Evolutionary conservation across 2,888 invertebrate genomes (phyloP).

Genomic region (Cantharis lateralis): DNA sequence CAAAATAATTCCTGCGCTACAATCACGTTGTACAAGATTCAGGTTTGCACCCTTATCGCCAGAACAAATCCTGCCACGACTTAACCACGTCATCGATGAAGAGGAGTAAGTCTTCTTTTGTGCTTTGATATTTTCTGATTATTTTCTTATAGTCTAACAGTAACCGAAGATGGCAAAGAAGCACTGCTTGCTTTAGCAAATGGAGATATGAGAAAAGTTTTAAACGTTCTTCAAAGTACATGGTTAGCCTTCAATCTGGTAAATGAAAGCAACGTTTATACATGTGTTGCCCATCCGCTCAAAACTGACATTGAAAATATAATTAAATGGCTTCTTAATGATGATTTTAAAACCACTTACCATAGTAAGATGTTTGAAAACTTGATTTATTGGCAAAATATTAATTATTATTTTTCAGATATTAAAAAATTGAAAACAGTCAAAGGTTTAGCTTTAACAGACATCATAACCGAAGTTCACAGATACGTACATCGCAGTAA

Average conservation of each 20-base stretch:
- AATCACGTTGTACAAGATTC: constrained; percentile 96
- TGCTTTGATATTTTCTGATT: neutral
- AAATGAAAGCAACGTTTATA: constrained; percentile 89
- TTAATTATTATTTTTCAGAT: constrained; percentile 56
- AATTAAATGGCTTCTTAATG: constrained; percentile 82
- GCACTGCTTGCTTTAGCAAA: constrained; percentile 88
- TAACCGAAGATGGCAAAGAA: constrained; percentile 85
- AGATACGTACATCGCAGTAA: constrained; percentile 84
- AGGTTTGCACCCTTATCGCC: constrained; percentile 89
- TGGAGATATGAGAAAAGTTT: constrained; percentile 97
- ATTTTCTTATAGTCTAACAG: constrained; percentile 67
- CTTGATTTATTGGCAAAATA: neutral
- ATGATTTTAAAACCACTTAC: constrained; percentile 74
- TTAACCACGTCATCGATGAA: constrained; percentile 79
- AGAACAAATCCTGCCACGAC: constrained; percentile 86
- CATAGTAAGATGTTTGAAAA: constrained; percentile 71
- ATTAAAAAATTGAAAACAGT: constrained; percentile 82
- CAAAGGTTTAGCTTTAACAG: constrained; percentile 91
- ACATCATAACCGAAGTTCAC: constrained; percentile 92
- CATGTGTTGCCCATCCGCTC: constrained; percentile 95
- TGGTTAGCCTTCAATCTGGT: constrained; percentile 90
- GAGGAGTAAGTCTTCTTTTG: constrained; percentile 69
- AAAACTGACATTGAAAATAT: constrained; percentile 87
- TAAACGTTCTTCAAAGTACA: constrained; percentile 96
- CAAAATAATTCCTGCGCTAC: constrained; percentile 98